Evolutionary conservation across 2,113 vertebrate genomes (phyloP).

Genomic region (Macrotis lagotis): DNA sequence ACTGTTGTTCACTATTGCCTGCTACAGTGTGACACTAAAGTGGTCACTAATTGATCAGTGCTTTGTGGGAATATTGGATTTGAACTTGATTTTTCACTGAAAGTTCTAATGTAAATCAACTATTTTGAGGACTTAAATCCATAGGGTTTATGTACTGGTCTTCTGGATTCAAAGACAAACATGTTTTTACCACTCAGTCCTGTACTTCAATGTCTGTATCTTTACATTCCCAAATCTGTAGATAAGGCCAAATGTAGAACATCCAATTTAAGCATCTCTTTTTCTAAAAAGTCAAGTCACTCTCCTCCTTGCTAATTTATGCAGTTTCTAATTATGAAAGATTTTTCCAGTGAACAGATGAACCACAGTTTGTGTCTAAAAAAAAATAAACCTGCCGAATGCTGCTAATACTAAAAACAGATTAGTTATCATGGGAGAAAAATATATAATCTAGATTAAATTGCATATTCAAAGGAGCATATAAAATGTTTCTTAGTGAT

Average conservation of each 20-base stretch:
- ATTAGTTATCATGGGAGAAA: conserved; percentile 81
- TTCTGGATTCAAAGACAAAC: neutral
- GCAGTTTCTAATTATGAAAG: conserved; percentile 62
- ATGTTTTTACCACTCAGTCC: neutral
- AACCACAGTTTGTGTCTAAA: conserved; percentile 73
- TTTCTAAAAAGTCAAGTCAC: conserved; percentile 68
- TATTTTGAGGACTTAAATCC: conserved; percentile 8
- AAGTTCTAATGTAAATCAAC: neutral
- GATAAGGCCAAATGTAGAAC: conserved; percentile 51
- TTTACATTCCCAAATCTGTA: conserved; percentile 37
- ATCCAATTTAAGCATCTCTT: conserved; percentile 40
- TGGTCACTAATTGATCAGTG: neutral
- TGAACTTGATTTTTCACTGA: neutral
- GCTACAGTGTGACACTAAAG: conserved; percentile 6
- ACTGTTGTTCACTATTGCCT: neutral
- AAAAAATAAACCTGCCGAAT: conserved; percentile 77
- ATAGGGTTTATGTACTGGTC: conserved; percentile 47
- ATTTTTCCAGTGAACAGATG: conserved; percentile 65
- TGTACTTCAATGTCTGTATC: neutral
- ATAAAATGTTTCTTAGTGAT: conserved; percentile 83
- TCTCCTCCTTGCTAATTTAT: conserved; percentile 70
- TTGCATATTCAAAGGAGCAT: conserved; percentile 87
- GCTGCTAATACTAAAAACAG: conserved; percentile 84
- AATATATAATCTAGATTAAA: conserved; percentile 85
- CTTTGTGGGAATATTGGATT: neutral